Evolutionary conservation across 2,113 vertebrate species (phyloP).

Genomic region (Furnarius figulus): DNA sequence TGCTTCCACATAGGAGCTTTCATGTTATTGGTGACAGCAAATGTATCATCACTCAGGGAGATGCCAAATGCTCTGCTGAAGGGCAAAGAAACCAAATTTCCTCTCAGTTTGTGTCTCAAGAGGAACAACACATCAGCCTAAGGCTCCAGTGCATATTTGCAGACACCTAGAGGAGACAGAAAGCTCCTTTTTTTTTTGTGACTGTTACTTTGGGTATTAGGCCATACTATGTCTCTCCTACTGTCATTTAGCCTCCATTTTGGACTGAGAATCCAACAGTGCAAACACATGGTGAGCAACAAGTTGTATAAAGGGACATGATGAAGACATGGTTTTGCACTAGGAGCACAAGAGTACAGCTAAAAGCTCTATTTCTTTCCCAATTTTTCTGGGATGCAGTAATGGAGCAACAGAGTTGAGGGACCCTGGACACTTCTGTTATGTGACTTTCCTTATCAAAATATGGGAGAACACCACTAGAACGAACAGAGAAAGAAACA

Average conservation of each 20-base stretch:
- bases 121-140: not conserved
- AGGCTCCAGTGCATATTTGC: not conserved
- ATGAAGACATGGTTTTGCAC: not conserved
- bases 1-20: not conserved
- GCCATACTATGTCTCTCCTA: not conserved
- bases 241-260: not conserved
- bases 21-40: not conserved
- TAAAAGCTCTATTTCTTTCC: not conserved
- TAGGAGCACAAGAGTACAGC: not conserved
- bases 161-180: not conserved
- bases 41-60: not conserved
- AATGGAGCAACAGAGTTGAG: not conserved
- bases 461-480: not conserved
- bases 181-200: not conserved
- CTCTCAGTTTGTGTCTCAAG: not conserved
- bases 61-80: not conserved
- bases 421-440: not conserved
- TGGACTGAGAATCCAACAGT: not conserved
- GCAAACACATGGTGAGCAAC: not conserved
- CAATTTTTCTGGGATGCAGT: not conserved
- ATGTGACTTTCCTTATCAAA: not conserved
- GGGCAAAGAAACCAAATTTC: not conserved
- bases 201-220: not conserved
- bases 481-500: not conserved
- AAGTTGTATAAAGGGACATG: not conserved